Percentiles rank a stretch among this genome's conserved stretches.
Conservation (phyloP, 2,113 vertebrate genomes). For the Equus quagga region DNA sequence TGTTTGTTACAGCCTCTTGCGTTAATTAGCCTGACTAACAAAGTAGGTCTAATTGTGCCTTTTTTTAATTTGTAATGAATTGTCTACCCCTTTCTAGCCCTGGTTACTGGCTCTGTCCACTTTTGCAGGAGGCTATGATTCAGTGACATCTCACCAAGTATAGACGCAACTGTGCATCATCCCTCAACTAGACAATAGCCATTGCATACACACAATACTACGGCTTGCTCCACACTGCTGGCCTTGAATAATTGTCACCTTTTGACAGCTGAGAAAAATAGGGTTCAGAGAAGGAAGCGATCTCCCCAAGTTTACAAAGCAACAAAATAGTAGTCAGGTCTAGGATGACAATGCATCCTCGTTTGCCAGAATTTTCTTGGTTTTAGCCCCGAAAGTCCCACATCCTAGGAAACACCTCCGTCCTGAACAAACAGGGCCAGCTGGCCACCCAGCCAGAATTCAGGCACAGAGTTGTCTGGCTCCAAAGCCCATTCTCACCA, state of each 20-base stretch:
- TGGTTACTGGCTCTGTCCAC: neutral
- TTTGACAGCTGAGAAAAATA: neutral
- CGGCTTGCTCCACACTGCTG: neutral
- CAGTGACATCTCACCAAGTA: neutral
- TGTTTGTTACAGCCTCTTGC: neutral
- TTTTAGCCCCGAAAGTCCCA: neutral
- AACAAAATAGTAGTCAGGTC: neutral
- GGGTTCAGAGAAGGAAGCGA: neutral
- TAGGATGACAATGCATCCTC: neutral
- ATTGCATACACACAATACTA: neutral
- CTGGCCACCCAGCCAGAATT: neutral
- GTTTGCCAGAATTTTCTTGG: neutral
- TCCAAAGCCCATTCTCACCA: neutral
- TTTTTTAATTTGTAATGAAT: neutral
- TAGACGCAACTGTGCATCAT: neutral
- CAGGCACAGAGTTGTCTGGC: neutral
- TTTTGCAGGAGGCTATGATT: neutral
- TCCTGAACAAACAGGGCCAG: neutral
- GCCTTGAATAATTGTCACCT: neutral
- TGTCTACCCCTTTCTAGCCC: neutral
- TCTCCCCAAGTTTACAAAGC: neutral
- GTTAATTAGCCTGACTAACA: neutral
- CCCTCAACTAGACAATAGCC: neutral
- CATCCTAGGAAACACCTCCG: neutral
- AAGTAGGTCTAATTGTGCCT: neutral